Base-by-base conservation (phyloP, 2,797 vertebrate genomes). In the Meriones psammophilus region DNA sequence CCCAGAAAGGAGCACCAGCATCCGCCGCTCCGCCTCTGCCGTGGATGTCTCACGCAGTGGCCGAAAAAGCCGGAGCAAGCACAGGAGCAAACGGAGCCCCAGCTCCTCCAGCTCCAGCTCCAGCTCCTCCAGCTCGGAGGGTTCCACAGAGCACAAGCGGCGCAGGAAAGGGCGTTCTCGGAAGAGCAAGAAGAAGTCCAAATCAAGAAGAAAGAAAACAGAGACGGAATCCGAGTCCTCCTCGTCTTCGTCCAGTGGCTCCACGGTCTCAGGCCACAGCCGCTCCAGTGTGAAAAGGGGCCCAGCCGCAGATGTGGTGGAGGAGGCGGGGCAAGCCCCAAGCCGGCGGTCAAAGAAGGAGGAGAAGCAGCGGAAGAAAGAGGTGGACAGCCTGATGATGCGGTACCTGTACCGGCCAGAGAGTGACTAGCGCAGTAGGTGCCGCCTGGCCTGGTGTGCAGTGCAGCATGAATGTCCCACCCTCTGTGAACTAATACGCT, bases 351-450 rank as follows among this genome's bases (percentile, higher is more conserved):
- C 97, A 62, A 99, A 98, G 97, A 99, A 99, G 97, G 98, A 99
- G 15, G 99, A 99, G 69, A 99, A 99, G 98, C 99, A 99, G 96
- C 99, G 98, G 89, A 99, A 99, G 98, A 99, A 99, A 97, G 99
- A 99, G 95, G 99, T 99, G 93, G 99, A 99, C 98, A 99, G 97
- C 98, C 97, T 99, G 97, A 99, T 99, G 99, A 99, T 99, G 99
- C 99, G 99, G 97, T 99, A 99, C 98, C 98, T 99, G 81, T 99
- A 99, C 98, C 99, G 99, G 30, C 98, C 99, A 0, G 99, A 99
- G 98, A 99, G 99, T 98, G 99, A 99, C 98, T 99, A 99, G 99
- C 81, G 98, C 98, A 99, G 99, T 99, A 99, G 99, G 99, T 99
- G 97, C 97, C 96, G 78, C 96, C 9, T 3, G 92, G 85, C 96